Evolutionary conservation across 2,113 vertebrate species (phyloP), one percentile per base, ranked within the genome.

Genomic region (Hippocampus zosterae): DNA sequence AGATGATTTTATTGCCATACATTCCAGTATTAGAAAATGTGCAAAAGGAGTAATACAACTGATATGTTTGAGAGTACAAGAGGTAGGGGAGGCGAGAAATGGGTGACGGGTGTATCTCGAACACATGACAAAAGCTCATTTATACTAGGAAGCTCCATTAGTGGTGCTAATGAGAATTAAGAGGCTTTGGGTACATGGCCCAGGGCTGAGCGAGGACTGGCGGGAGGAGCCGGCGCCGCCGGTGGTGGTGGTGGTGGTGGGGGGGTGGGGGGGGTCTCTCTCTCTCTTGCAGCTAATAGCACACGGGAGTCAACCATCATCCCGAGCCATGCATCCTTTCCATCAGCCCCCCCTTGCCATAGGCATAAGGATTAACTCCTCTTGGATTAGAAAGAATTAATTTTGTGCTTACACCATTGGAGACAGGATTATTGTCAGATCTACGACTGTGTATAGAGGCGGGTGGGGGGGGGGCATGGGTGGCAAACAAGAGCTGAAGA

Each of bases 361-460:
- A 78, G 89, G 83, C 86, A 74, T 23, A 68, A 77, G 85, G 89
- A 91, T 92, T 89, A 91, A 87, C 88, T 90, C 78, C 74, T 74
- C 69, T 78, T 79, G 90, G 91, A 92, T 92, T 92, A 91, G 74
- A 86, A 78, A 83, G 86, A 90, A 89, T 91, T 90, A 85, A 92
- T 91, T 90, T 91, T 89, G 82, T 90, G 90, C 80, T 92, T 90
- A 91, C 91, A 92, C 90, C 85, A 85, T 86, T 90, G 85, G 80
- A 88, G 88, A 87, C 66, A 65, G 87, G 88, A 90, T 90, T 91
- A 92, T 86, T 88, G 86, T 41, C 75, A 67, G 86, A 90, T 90
- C 84, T 75, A 72, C 88, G 84, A 87, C 84, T 81, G 83, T 83
- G 77, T 70, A 85, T 76, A 75, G 46, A 73, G 77, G 60, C 70